Conservation (phyloP, 1,140 invertebrate genomes). For the Cotesia glomerata region DNA sequence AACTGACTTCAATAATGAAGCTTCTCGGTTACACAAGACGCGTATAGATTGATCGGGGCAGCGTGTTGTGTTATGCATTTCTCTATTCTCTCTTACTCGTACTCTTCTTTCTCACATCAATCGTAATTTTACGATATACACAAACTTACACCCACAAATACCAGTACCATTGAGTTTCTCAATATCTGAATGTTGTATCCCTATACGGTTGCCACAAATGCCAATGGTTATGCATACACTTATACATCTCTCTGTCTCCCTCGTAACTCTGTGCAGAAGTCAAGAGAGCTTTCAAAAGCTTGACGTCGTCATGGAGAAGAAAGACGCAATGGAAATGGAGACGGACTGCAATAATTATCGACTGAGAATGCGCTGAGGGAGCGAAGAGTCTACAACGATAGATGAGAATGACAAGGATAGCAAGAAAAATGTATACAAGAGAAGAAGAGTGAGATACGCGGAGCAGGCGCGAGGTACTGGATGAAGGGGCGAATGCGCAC, state of each 20-base stretch:
- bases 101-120: background rate
- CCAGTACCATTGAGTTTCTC: conserved; percentile 2
- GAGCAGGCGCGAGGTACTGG: conserved; percentile 21
- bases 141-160: conserved; percentile 3
- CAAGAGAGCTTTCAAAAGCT: conserved; percentile 33
- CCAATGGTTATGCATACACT: conserved; percentile 33
- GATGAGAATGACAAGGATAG: conserved; percentile 32
- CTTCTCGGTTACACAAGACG: conserved; percentile 34
- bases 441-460: conserved; percentile 9
- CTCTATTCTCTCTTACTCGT: background rate
- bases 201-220: conserved; percentile 29
- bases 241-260: conserved; percentile 25
- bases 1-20: conserved; percentile 36
- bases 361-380: conserved; percentile 35
- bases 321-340: conserved; percentile 39
- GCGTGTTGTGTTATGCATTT: conserved; percentile 9
- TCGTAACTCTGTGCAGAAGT: background rate
- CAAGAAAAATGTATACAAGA: conserved; percentile 22
- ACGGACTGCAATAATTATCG: conserved; percentile 56
- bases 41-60: conserved; percentile 17
- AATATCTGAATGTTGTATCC: background rate
- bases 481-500: conserved; percentile 12
- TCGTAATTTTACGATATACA: background rate
- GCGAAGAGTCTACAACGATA: conserved; percentile 33
- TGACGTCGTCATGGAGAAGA: conserved; percentile 39